Evolutionary conservation across 2,113 vertebrate genomes (phyloP).

Genomic region (Actenoides hombroni): DNA sequence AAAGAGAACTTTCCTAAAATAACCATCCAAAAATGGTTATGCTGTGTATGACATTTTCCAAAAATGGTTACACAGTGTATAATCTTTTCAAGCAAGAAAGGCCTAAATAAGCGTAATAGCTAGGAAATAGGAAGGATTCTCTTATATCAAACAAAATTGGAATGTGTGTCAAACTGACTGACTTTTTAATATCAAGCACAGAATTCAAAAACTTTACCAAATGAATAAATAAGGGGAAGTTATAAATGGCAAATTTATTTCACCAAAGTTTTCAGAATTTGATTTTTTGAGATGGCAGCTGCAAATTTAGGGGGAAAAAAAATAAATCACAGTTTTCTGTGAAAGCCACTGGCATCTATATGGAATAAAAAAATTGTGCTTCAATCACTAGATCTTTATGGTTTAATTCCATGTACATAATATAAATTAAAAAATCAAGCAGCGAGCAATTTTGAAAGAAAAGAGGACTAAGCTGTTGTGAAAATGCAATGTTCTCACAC

Average conservation of each 20-base stretch:
- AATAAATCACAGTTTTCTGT: background rate
- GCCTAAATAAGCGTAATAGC: background rate
- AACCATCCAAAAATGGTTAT: constrained; percentile 44
- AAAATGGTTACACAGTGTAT: background rate
- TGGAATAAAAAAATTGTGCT: background rate
- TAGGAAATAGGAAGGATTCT: background rate
- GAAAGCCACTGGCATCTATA: background rate
- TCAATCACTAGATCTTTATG: background rate
- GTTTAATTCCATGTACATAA: background rate
- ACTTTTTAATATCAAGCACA: background rate
- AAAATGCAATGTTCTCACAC: background rate
- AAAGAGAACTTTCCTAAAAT: constrained; percentile 55
- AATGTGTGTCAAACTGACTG: background rate
- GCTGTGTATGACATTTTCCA: constrained; percentile 12
- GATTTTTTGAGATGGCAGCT: background rate
- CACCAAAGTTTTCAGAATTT: background rate
- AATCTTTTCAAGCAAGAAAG: constrained; percentile 8
- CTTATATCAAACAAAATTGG: background rate
- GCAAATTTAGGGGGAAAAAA: background rate
- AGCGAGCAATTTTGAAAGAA: background rate
- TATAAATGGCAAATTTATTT: background rate
- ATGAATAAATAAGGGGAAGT: background rate
- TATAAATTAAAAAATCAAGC: background rate
- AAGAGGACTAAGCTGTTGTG: background rate
- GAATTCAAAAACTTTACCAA: background rate